Evolutionary conservation across 2,888 invertebrate species (phyloP).

Genomic region (Dendrolimus houi): DNA sequence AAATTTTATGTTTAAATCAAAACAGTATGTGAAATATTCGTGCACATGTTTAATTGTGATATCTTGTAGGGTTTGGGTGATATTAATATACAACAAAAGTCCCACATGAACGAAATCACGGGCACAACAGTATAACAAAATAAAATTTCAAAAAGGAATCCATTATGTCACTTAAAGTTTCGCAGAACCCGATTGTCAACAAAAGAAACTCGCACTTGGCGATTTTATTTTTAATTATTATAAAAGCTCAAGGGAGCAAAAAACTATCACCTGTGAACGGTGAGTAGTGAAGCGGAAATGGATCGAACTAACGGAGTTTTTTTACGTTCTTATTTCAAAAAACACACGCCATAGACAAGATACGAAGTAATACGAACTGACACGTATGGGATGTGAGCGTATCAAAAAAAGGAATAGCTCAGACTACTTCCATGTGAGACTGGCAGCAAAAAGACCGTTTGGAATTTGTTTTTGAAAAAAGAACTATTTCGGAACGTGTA

Average conservation of each 20-base stretch:
- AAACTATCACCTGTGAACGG: slow-evolving; percentile 66
- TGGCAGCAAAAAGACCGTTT: slow-evolving; percentile 4
- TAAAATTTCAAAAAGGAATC: background rate
- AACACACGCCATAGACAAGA: slow-evolving; percentile 43
- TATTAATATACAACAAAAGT: too few species aligned
- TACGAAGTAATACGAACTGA: slow-evolving; percentile 56
- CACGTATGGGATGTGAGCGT: slow-evolving; percentile 58
- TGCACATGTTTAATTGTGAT: too few species aligned
- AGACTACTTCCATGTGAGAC: slow-evolving; percentile 11
- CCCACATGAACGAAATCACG: too few species aligned
- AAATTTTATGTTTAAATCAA: too few species aligned
- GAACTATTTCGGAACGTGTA: background rate
- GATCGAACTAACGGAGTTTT: slow-evolving; percentile 63
- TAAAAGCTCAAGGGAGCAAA: slow-evolving; percentile 41
- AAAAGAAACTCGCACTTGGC: slow-evolving; percentile 7
- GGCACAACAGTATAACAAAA: too few species aligned
- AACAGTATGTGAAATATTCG: too few species aligned
- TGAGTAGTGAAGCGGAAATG: slow-evolving; percentile 68
- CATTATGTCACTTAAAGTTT: background rate
- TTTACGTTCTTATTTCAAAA: slow-evolving; percentile 53
- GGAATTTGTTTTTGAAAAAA: background rate
- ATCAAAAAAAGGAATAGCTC: slow-evolving; percentile 33
- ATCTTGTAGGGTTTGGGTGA: too few species aligned
- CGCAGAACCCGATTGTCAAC: background rate
- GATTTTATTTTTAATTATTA: slow-evolving; percentile 65